Percentiles rank a stretch among this genome's conserved stretches.
These are phyloP conservation scores for Antheraea yamamai DNA, from an alignment of 2,888 invertebrate species.

Conservation along the genomic window DNA sequence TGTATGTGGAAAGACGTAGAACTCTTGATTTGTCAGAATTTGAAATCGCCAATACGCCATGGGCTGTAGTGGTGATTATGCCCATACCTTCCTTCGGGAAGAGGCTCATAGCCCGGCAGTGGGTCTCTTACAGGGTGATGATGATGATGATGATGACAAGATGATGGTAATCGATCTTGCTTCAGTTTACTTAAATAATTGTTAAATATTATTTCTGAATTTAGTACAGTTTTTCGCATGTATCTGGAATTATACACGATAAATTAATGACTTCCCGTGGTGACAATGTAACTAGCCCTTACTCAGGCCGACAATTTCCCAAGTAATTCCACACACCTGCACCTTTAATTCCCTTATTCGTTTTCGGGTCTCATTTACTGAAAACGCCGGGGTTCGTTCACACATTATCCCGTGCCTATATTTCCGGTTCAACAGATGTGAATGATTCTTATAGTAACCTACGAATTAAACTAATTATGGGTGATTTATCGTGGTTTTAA, in stretches of 20 bases:
- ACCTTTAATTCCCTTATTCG: conserved; percentile 54
- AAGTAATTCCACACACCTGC: conserved; percentile 46
- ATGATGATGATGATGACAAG: too few species aligned
- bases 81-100: too few species aligned
- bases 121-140: too few species aligned
- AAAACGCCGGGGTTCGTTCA: conserved; percentile 9
- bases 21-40: too few species aligned
- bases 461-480: background rate
- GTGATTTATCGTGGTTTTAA: background rate
- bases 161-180: too few species aligned
- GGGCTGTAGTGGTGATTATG: too few species aligned
- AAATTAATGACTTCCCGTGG: background rate
- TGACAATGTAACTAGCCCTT: background rate
- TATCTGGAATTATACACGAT: background rate
- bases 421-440: conserved; percentile 13
- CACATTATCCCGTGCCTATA: conserved; percentile 8
- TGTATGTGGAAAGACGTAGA: too few species aligned
- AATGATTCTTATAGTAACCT: conserved; percentile 20
- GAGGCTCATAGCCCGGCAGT: too few species aligned
- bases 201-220: too few species aligned
- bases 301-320: conserved; percentile 34
- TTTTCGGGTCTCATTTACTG: conserved; percentile 38
- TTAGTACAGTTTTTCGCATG: background rate
- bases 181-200: too few species aligned
- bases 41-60: too few species aligned